phyloP scores from a whole-genome alignment of 1,140 invertebrate species.

The Dermatophagoides farinae region DNA sequence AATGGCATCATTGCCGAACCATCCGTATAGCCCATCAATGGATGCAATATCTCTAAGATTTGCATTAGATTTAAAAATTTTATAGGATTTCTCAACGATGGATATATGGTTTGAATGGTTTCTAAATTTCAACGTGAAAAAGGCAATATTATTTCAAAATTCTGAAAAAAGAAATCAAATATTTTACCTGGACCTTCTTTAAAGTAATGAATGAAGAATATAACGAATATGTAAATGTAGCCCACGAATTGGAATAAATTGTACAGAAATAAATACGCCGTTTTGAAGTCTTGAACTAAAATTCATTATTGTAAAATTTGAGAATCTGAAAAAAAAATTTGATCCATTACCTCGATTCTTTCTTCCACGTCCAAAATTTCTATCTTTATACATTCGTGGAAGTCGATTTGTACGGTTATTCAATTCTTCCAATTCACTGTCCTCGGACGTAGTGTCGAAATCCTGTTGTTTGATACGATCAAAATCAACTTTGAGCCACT shows the following conservation, averaged over 20 bases:
- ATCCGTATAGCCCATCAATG: constrained; percentile 65
- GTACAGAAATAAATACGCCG: constrained; percentile 67
- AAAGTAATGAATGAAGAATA: constrained; percentile 49
- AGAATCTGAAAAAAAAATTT: neutral
- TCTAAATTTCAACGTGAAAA: constrained; percentile 27
- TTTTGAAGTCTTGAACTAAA: constrained; percentile 42
- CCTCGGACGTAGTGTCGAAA: constrained; percentile 35
- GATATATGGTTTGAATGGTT: constrained; percentile 49
- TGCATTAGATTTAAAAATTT: constrained; percentile 61
- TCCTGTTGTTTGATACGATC: constrained; percentile 48
- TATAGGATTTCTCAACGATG: constrained; percentile 50
- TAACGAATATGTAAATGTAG: constrained; percentile 50
- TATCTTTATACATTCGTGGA: neutral
- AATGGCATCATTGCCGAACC: constrained; percentile 36
- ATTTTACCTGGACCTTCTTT: constrained; percentile 43
- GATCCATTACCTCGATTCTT: neutral
- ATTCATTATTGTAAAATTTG: neutral
- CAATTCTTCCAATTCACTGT: neutral
- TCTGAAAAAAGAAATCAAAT: constrained; percentile 4
- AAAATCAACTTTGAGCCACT: constrained; percentile 79
- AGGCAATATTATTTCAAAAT: constrained; percentile 13
- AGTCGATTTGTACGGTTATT: neutral
- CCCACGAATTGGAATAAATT: constrained; percentile 78
- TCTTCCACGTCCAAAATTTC: constrained; percentile 6
- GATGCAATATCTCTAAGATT: constrained; percentile 69